Conservation (phyloP, 2,797 vertebrate species). For the Propithecus deckenii region DNA sequence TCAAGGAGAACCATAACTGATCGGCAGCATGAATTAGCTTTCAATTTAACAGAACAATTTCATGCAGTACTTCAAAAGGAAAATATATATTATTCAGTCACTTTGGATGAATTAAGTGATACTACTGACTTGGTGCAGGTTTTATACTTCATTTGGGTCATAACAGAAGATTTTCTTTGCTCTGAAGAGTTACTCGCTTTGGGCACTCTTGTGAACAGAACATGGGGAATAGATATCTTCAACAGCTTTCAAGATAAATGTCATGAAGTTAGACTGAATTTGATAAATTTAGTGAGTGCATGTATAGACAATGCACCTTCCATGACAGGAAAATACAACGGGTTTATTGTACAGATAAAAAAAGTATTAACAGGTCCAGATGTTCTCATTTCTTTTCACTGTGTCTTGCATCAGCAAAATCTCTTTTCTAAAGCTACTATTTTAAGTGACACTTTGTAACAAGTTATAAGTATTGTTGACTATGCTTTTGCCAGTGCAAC, state of each 20-base stretch:
- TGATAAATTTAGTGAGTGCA: neutral
- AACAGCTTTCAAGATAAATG: neutral
- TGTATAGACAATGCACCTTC: neutral
- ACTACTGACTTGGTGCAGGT: neutral
- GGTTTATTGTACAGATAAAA: neutral
- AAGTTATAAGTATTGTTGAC: neutral
- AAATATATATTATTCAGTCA: neutral
- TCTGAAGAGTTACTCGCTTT: neutral
- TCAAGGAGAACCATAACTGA: too few species aligned
- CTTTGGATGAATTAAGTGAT: neutral
- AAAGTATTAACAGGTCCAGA: neutral
- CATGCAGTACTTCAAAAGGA: neutral
- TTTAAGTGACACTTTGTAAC: neutral
- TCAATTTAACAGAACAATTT: neutral
- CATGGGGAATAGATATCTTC: neutral
- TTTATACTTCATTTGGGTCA: neutral
- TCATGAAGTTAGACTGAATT: neutral
- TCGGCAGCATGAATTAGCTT: neutral
- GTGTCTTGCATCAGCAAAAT: neutral
- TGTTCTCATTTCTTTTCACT: neutral
- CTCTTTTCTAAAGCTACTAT: neutral
- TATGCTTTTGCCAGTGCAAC: neutral
- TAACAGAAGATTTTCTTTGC: neutral
- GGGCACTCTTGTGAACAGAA: neutral
- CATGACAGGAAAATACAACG: neutral